Conservation (phyloP, 1,140 invertebrate genomes). For the Probaryconus sp. region DNA sequence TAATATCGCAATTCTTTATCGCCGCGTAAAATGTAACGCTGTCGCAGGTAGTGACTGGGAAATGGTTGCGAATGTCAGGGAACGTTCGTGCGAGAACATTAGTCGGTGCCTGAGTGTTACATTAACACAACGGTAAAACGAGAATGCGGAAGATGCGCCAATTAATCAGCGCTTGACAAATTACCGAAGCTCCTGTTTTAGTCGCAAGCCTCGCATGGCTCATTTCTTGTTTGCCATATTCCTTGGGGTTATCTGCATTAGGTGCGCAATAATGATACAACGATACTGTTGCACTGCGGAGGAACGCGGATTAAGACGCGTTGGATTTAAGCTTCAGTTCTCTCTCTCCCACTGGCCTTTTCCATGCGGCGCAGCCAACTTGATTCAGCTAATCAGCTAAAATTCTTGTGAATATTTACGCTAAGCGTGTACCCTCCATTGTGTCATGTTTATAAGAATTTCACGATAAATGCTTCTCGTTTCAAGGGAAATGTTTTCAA, state of each 20-base stretch:
- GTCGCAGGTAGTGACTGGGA: neutral
- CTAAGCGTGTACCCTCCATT: constrained; percentile 20
- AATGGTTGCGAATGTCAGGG: constrained; percentile 19
- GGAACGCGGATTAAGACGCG: constrained; percentile 52
- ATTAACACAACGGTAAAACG: constrained; percentile 35
- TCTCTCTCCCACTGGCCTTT: too few relatives aligned
- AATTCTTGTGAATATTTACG: constrained; percentile 44
- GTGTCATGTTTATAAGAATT: constrained; percentile 15
- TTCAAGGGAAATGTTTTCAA: neutral
- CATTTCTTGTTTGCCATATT: constrained; percentile 53
- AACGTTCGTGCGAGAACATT: constrained; percentile 15
- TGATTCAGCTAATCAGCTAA: constrained; percentile 46
- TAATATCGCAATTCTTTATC: constrained; percentile 9
- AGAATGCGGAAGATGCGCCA: constrained; percentile 46
- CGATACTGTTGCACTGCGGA: constrained; percentile 30
- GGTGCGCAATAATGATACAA: constrained; percentile 43
- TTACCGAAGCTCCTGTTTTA: constrained; percentile 58
- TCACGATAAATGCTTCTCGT: neutral
- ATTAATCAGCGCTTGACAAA: constrained; percentile 72
- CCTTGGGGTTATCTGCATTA: constrained; percentile 53
- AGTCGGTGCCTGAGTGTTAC: neutral
- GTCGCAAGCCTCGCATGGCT: constrained; percentile 39
- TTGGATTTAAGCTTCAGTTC: constrained; percentile 53
- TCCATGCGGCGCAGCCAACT: constrained; percentile 29
- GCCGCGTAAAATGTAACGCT: constrained; percentile 2